Base-by-base conservation (phyloP, 2,797 vertebrate species). In the Artibeus jamaicensis region DNA sequence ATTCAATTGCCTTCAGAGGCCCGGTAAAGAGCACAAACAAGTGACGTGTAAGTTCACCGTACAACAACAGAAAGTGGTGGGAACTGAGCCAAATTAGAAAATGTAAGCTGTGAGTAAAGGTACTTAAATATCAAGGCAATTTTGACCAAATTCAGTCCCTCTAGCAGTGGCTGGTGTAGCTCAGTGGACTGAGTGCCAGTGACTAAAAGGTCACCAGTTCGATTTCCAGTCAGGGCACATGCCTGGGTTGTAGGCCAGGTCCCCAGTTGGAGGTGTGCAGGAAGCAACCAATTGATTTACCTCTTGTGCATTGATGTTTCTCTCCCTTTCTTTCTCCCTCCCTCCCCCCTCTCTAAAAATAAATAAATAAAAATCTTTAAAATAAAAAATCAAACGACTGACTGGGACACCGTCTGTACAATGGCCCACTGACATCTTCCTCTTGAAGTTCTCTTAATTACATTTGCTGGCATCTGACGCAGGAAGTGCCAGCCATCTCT, bases 101-200 rank as follows among this genome's bases (percentile, higher is more conserved):
- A 39, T n/a, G 2, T 65, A 94, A 76, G 39, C 71, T 74, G 16
- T 34, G 22, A 74, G 46, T 74, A 83, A 86, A 78, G 14, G 14
- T 39, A 92, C 39, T 92, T 68, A 88, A 86, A 67, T 74, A 91
- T 37, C 87, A 88, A 88, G 59, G 78, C n/a, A 86, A 16, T 88
- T 81, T 22, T 37, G 26, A 48, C 50, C 34, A 95, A 81, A 89
- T 81, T 79, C n/a, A 85, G 71, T 92, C 37, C 34, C 53, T 90
- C 67, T 74, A 77, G 59, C 26, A 29, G 59, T 62, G 59, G 26
- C 11, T 62, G 59, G 59, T 62, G 59, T 62, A 32, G 59, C 12
- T 62, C 59, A 32, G 26, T 32, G 59, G 29, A 32, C 8, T 29
- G 59, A 62, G 59, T 21, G 19, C 11, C 3, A 3, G 26, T 26